A percentile compares a stretch with the other conserved stretches of the same genome.
These are phyloP conservation scores for Uromys caudimaculatus DNA, from an alignment of 2,797 vertebrate genomes.

Conservation along the genomic window DNA sequence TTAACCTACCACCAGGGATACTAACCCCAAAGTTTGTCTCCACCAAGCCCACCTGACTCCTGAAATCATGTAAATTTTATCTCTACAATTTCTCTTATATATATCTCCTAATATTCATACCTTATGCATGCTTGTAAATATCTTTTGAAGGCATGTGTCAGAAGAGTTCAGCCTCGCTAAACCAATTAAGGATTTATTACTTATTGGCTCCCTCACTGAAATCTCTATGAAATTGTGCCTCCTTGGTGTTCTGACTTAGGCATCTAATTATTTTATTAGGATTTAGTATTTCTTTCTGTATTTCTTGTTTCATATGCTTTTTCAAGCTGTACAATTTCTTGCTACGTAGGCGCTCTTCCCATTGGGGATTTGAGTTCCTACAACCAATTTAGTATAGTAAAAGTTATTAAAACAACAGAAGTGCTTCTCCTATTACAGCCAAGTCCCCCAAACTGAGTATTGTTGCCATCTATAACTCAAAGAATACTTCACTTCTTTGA, in stretches of 20 bases:
- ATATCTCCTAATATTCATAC: background rate
- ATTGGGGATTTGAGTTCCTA: background rate
- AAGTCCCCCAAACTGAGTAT: background rate
- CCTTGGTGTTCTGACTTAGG: background rate
- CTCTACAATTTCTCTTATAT: background rate
- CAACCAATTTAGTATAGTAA: background rate
- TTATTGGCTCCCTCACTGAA: background rate
- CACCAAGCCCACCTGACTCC: conserved; percentile 3
- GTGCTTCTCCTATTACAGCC: background rate
- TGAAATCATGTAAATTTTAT: background rate
- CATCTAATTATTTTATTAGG: background rate
- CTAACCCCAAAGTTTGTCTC: background rate
- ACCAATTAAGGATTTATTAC: background rate
- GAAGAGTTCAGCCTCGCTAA: background rate
- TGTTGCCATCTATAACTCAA: background rate
- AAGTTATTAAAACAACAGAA: background rate
- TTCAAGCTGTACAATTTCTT: background rate
- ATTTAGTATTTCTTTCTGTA: background rate
- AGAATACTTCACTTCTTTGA: background rate
- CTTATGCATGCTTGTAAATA: background rate
- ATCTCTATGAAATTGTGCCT: background rate
- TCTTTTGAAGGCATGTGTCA: background rate
- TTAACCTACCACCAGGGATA: background rate
- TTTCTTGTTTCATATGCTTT: background rate
- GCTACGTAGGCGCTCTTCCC: background rate